A percentile compares a stretch with the other conserved stretches of the same genome.
Evolutionary conservation across 2,888 invertebrate genomes (phyloP).

Genomic region (Cordilura impudica): DNA sequence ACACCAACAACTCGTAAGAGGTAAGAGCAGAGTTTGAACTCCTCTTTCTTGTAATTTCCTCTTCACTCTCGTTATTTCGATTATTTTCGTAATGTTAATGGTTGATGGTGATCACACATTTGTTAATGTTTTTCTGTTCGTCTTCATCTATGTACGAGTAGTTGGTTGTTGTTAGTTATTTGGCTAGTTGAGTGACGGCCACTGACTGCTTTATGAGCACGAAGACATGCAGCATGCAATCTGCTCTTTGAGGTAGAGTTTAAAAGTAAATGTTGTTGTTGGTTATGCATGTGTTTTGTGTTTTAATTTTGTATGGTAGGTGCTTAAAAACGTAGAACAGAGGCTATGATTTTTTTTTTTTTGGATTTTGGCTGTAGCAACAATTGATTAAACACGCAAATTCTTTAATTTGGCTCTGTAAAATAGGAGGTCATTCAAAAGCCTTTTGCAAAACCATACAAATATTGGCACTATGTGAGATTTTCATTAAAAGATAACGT

Average conservation of each 20-base stretch:
- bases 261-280: constrained; percentile 43
- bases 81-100: constrained; percentile 27
- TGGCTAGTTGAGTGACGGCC: constrained; percentile 61
- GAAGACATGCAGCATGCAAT: constrained; percentile 59
- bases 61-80: constrained; percentile 17
- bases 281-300: constrained; percentile 46
- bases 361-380: constrained; percentile 44
- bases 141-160: constrained; percentile 17
- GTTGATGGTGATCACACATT: constrained; percentile 48
- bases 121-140: constrained; percentile 9
- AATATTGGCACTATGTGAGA: constrained; percentile 53
- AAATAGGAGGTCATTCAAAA: constrained; percentile 48
- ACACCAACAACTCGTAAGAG: background rate
- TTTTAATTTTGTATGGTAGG: constrained; percentile 15
- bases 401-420: constrained; percentile 31
- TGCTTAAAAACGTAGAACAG: constrained; percentile 50
- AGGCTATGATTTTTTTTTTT: constrained; percentile 35
- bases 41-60: constrained; percentile 8
- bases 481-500: constrained; percentile 58
- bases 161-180: constrained; percentile 31
- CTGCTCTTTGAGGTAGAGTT: constrained; percentile 12
- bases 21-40: background rate
- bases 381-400: constrained; percentile 60
- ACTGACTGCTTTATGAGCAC: constrained; percentile 63
- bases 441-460: constrained; percentile 46